Conservation (phyloP, 2,797 vertebrate genomes). For the Lithobates pipiens region DNA sequence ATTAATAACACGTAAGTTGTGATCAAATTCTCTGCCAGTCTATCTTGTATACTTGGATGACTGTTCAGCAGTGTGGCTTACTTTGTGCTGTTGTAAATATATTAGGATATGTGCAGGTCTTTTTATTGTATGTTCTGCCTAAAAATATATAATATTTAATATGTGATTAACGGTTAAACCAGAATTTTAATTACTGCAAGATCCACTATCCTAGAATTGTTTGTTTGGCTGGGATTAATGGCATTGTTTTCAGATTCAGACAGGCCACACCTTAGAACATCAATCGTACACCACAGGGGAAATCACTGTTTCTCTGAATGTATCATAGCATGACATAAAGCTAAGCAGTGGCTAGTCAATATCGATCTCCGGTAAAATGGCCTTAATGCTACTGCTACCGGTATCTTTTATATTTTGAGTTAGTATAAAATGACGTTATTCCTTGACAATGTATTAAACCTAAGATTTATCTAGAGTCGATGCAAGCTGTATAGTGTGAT, state of each 20-base stretch:
- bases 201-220: neutral
- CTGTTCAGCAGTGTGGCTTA: no score
- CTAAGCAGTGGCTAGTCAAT: neutral
- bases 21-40: neutral
- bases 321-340: neutral
- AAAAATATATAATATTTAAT: neutral
- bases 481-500: neutral
- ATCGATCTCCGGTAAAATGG: slow-evolving; percentile 22
- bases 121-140: neutral
- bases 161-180: neutral
- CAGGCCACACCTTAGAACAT: neutral
- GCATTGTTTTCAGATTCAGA: neutral
- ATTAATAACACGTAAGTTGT: slow-evolving; percentile 95
- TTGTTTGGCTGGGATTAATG: neutral
- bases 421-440: neutral
- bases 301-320: slow-evolving; percentile 1
- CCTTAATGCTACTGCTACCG: neutral
- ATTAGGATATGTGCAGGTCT: neutral
- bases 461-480: neutral
- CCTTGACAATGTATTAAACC: neutral
- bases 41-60: no score
- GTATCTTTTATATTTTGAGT: neutral
- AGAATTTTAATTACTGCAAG: neutral
- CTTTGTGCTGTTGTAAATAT: neutral
- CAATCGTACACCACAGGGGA: slow-evolving; percentile 1